These are phyloP conservation scores for Melinopterus prodromus DNA, from an alignment of 2,888 invertebrate genomes.

Conservation along the genomic window DNA sequence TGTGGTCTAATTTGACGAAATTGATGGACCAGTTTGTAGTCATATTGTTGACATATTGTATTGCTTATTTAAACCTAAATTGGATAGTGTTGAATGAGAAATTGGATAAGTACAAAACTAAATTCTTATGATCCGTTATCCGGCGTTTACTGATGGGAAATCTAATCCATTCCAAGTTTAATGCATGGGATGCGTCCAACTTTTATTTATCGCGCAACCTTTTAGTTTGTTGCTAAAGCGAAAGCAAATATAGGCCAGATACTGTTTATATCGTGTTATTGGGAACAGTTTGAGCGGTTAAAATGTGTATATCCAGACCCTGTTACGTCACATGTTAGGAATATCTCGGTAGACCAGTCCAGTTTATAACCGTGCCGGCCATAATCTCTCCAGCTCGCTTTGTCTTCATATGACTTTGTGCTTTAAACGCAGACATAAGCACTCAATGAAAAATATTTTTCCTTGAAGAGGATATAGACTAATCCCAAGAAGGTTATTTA, in stretches of 20 bases:
- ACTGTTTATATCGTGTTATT: conserved; percentile 4
- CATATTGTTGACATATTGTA: too few relatives aligned
- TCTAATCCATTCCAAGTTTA: too few relatives aligned
- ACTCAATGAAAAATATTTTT: not conserved
- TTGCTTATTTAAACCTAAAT: too few relatives aligned
- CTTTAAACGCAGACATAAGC: not conserved
- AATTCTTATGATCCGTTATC: too few relatives aligned
- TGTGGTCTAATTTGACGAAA: too few relatives aligned
- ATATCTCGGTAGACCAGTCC: not conserved
- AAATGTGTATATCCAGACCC: not conserved
- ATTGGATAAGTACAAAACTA: too few relatives aligned
- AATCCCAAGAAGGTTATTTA: not conserved
- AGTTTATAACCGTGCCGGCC: not conserved
- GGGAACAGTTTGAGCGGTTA: not conserved
- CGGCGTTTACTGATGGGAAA: too few relatives aligned
- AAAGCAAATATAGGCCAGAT: not conserved
- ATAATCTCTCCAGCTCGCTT: not conserved
- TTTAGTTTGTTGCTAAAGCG: not conserved
- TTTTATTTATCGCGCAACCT: not conserved
- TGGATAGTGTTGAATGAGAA: too few relatives aligned
- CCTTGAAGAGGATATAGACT: not conserved
- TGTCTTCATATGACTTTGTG: not conserved
- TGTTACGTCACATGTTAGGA: not conserved
- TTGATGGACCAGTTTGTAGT: too few relatives aligned
- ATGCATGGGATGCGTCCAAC: not conserved